phyloP scores from a whole-genome alignment of 2,797 vertebrate genomes.

The Hyperoplus lanceolatus region DNA sequence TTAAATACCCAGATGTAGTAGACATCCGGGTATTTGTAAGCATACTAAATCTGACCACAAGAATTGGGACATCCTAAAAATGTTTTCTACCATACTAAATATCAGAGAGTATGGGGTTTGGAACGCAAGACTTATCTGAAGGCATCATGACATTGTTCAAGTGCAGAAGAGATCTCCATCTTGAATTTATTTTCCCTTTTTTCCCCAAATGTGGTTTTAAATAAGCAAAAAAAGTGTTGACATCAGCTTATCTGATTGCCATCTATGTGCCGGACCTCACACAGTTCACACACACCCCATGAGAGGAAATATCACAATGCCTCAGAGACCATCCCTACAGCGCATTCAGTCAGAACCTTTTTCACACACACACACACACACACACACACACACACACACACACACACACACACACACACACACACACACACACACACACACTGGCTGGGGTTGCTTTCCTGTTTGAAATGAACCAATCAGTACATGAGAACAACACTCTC shows the following conservation, averaged over 20 bases:
- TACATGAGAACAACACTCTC: constrained; percentile 44
- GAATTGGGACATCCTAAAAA: no score
- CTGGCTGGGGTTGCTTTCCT: constrained; percentile 12
- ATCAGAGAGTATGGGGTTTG: no score
- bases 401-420: no score
- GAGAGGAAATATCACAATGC: constrained; percentile 20
- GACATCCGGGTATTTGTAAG: no score
- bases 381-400: no score
- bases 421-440: no score
- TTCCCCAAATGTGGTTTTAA: constrained; percentile 7
- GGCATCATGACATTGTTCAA: constrained; percentile 17
- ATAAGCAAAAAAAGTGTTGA: constrained; percentile 1
- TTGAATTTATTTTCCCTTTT: not conserved
- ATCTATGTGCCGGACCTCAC: constrained; percentile 30
- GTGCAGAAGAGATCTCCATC: constrained; percentile 29
- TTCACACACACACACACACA: not conserved
- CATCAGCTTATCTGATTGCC: constrained; percentile 19
- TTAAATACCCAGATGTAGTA: no score
- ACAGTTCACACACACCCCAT: constrained; percentile 10
- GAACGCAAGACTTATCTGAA: constrained; percentile 19
- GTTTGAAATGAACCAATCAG: constrained; percentile 24
- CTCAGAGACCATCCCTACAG: not conserved
- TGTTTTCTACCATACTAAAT: no score
- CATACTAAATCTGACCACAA: no score
- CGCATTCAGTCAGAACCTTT: constrained; percentile 23